A percentile compares a stretch with the other conserved stretches of the same genome.
These are phyloP conservation scores for Meloidogyne exigua DNA, from an alignment of 1,140 invertebrate genomes.

Conservation along the genomic window DNA sequence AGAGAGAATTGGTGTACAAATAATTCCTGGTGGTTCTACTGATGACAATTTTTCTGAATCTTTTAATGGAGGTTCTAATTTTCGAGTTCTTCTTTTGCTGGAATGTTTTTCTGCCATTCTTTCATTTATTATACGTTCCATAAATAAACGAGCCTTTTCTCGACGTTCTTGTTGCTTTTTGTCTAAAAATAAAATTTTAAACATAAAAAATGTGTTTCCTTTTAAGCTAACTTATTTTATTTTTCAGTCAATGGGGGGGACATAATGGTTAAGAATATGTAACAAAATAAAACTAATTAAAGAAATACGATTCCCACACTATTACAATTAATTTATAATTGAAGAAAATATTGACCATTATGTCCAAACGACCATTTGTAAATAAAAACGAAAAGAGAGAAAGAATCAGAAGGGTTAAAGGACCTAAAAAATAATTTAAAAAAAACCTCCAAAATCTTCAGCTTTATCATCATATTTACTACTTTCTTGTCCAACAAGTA, in stretches of 20 bases:
- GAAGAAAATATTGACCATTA: too few relatives aligned
- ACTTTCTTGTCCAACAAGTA: neutral
- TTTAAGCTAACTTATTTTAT: too few relatives aligned
- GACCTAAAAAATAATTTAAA: neutral
- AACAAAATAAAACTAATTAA: too few relatives aligned
- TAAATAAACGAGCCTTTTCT: conserved; percentile 38
- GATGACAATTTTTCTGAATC: neutral
- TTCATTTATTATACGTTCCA: conserved; percentile 38
- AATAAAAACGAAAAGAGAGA: too few relatives aligned
- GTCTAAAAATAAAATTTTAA: neutral
- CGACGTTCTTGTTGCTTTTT: conserved; percentile 27
- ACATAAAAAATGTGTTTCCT: too few relatives aligned
- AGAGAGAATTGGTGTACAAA: conserved; percentile 6
- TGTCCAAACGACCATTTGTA: too few relatives aligned
- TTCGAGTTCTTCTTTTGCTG: conserved; percentile 3
- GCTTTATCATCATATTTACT: neutral
- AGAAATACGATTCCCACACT: too few relatives aligned
- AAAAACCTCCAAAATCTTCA: conserved; percentile 1
- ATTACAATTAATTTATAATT: too few relatives aligned
- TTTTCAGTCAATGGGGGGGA: too few relatives aligned
- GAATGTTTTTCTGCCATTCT: conserved; percentile 36
- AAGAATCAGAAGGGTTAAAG: too few relatives aligned
- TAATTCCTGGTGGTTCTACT: neutral
- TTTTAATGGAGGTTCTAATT: neutral
- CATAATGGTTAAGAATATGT: too few relatives aligned